Conservation (phyloP, 1,140 invertebrate genomes). For the Heliconius melpomene region DNA sequence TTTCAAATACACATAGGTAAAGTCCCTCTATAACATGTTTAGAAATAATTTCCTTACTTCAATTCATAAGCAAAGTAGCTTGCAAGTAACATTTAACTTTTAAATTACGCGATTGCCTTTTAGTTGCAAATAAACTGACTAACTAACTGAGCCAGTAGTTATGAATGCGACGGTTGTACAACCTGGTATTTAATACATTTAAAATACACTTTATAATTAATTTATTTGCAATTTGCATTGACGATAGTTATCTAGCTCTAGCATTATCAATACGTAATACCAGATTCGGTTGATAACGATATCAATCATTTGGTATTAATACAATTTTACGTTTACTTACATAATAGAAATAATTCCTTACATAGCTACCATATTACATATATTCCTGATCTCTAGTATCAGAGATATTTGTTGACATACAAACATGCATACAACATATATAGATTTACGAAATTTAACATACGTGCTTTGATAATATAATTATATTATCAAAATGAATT, state of each 20-base stretch:
- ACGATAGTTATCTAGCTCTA: conserved; percentile 27
- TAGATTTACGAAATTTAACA: no score
- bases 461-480: no score
- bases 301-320: conserved; percentile 8
- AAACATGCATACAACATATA: no score
- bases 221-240: conserved; percentile 34
- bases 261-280: conserved; percentile 31
- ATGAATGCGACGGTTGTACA: conserved; percentile 31
- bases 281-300: conserved; percentile 31
- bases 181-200: conserved; percentile 24
- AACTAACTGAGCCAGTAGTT: conserved; percentile 22
- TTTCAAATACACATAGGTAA: not conserved
- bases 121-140: conserved; percentile 55
- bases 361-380: no score
- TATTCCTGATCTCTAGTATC: no score
- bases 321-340: not conserved
- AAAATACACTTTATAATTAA: conserved; percentile 38
- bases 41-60: not conserved
- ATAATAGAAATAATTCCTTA: not conserved
- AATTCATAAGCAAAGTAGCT: not conserved
- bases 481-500: no score
- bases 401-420: no score
- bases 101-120: conserved; percentile 43
- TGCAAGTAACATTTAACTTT: conserved; percentile 24
- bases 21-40: not conserved